Evolutionary conservation across 2,888 invertebrate genomes (phyloP).

Genomic region (Drymonia ruficornis): DNA sequence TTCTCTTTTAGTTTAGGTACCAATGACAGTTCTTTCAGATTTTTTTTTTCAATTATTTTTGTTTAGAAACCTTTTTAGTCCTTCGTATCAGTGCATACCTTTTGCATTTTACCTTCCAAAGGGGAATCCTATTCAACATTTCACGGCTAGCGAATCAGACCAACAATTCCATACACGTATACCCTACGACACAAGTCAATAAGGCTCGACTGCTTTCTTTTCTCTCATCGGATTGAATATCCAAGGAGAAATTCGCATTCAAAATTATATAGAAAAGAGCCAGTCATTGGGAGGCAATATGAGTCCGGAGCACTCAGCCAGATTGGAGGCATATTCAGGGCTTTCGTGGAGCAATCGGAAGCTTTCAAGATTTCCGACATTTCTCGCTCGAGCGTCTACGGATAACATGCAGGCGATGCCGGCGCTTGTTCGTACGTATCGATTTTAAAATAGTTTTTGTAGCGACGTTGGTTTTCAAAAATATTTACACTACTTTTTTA

Average conservation of each 20-base stretch:
- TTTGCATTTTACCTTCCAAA: not conserved
- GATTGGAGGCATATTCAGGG: conserved; percentile 64
- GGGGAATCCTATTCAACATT: not conserved
- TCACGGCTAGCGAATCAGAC: not conserved
- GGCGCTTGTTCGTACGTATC: not conserved
- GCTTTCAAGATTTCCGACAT: conserved; percentile 65
- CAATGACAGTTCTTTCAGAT: too few relatives aligned
- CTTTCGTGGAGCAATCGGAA: conserved; percentile 61
- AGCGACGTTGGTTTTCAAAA: not conserved
- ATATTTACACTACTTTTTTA: too few relatives aligned
- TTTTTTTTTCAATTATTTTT: too few relatives aligned
- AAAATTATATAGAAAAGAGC: conserved; percentile 46
- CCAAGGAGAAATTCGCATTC: conserved; percentile 42
- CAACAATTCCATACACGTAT: conserved; percentile 6
- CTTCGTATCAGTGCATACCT: too few relatives aligned
- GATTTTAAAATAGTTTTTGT: not conserved
- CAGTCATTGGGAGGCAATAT: conserved; percentile 57
- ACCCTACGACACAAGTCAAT: conserved; percentile 25
- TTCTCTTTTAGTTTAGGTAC: too few relatives aligned
- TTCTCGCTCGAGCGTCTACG: conserved; percentile 42
- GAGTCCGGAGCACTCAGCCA: conserved; percentile 65
- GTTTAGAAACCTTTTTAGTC: too few relatives aligned
- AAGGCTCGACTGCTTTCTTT: conserved; percentile 20
- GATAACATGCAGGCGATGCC: conserved; percentile 21
- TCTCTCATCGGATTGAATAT: conserved; percentile 38